phyloP scores from a whole-genome alignment of 2,113 vertebrate species.

The Equus przewalskii region DNA sequence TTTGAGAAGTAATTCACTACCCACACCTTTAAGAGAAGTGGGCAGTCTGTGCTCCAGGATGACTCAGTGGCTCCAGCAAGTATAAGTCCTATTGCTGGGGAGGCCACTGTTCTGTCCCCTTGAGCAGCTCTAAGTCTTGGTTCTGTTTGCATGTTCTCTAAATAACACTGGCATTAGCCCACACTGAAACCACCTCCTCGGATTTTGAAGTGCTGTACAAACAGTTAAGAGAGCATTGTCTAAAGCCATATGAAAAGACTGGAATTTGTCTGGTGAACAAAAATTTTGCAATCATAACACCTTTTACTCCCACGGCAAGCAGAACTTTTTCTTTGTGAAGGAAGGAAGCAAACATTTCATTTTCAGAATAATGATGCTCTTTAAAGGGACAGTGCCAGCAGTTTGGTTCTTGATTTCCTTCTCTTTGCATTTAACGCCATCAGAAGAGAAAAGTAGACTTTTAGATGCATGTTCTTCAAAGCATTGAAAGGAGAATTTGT shows the following conservation, averaged over 20 bases:
- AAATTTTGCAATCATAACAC: conserved; percentile 75
- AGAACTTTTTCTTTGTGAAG: conserved; percentile 76
- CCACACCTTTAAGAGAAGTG: neutral
- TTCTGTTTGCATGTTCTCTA: conserved; percentile 61
- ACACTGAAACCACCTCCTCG: conserved; percentile 74
- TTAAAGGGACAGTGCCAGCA: conserved; percentile 61
- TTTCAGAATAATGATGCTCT: conserved; percentile 59
- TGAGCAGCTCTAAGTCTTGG: conserved; percentile 22
- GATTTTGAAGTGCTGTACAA: conserved; percentile 73
- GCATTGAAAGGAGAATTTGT: conserved; percentile 24
- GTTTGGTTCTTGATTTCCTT: conserved; percentile 52
- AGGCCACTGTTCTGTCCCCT: conserved; percentile 57
- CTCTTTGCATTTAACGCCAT: conserved; percentile 54
- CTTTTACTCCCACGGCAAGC: conserved; percentile 70
- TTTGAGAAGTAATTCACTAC: conserved; percentile 26
- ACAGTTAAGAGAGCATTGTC: conserved; percentile 67
- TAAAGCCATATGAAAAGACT: conserved; percentile 75
- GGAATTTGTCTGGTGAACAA: conserved; percentile 70
- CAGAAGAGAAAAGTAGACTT: conserved; percentile 59
- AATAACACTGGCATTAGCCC: conserved; percentile 75
- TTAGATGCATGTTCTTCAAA: conserved; percentile 57
- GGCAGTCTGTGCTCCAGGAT: neutral
- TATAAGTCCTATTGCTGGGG: neutral
- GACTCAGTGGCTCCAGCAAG: conserved; percentile 49
- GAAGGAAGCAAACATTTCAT: conserved; percentile 70